Evolutionary conservation across 2,888 invertebrate genomes (phyloP).

Genomic region (Callyntrura guangdongensis): DNA sequence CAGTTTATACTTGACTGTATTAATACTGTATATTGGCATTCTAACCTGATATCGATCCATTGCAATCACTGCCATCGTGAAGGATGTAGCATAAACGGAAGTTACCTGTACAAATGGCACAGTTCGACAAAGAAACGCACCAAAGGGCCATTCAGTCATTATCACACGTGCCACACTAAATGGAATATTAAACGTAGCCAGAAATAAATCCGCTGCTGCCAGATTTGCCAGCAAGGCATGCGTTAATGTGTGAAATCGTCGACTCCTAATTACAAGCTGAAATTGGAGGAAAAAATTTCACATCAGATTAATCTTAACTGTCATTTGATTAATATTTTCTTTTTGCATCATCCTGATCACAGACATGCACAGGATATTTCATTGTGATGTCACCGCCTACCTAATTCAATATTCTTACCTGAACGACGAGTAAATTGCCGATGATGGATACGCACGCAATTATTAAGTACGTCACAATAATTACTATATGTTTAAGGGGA

Average conservation of each 20-base stretch:
- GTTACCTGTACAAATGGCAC: constrained; percentile 86
- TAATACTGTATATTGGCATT: not conserved
- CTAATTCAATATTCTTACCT: constrained; percentile 73
- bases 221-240: constrained; percentile 88
- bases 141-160: constrained; percentile 86
- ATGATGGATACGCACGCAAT: constrained; percentile 83
- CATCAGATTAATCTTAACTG: not conserved
- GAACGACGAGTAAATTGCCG: constrained; percentile 84
- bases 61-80: constrained; percentile 87
- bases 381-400: no score
- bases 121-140: constrained; percentile 86
- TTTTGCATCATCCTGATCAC: not conserved
- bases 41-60: constrained; percentile 86
- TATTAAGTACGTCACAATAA: constrained; percentile 81
- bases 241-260: constrained; percentile 87
- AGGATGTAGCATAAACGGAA: constrained; percentile 86
- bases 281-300: constrained; percentile 6
- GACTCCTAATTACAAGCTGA: constrained; percentile 87
- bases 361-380: no score
- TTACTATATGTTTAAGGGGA: constrained; percentile 81
- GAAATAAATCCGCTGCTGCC: constrained; percentile 86
- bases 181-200: constrained; percentile 86
- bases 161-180: constrained; percentile 86
- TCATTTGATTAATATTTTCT: constrained; percentile 15
- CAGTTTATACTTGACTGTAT: no score